These are phyloP conservation scores for Penaeus japonicus DNA, from an alignment of 1,140 invertebrate species.

Conservation along the genomic window DNA sequence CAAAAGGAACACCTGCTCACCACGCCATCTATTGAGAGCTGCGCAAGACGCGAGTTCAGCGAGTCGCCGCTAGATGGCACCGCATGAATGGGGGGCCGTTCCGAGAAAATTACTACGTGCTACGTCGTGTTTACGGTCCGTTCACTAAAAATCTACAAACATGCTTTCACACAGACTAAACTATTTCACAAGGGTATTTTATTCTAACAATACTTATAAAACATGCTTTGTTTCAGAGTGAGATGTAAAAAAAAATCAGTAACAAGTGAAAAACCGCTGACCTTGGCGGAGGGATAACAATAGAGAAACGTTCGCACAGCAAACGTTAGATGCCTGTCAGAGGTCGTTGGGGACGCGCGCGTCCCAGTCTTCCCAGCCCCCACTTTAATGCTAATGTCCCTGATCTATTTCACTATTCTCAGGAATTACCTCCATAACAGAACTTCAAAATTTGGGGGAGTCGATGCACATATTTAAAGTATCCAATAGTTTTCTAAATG, in stretches of 20 bases:
- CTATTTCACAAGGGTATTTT: background rate
- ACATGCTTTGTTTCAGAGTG: background rate
- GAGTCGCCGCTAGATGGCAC: conserved; percentile 46
- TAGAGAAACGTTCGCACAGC: conserved; percentile 24
- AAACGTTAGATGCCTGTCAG: conserved; percentile 25
- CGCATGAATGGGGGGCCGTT: conserved; percentile 37
- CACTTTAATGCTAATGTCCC: background rate
- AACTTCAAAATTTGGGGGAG: too few relatives aligned
- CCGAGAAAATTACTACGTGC: conserved; percentile 7
- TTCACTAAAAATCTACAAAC: background rate
- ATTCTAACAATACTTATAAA: background rate
- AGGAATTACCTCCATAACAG: too few relatives aligned
- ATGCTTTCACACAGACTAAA: background rate
- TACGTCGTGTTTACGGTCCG: background rate
- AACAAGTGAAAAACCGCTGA: background rate
- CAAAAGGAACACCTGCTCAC: conserved; percentile 18
- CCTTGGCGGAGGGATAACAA: conserved; percentile 46
- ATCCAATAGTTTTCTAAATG: too few relatives aligned
- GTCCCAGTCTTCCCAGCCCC: background rate
- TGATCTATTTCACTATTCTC: too few relatives aligned
- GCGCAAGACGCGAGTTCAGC: conserved; percentile 37
- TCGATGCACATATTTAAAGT: too few relatives aligned
- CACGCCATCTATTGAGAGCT: conserved; percentile 46
- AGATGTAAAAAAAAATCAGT: background rate
- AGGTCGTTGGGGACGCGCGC: conserved; percentile 4